Percentiles rank a stretch among this genome's conserved stretches.
phyloP scores from a whole-genome alignment of 1,140 invertebrate genomes.

The Halotydeus destructor region DNA sequence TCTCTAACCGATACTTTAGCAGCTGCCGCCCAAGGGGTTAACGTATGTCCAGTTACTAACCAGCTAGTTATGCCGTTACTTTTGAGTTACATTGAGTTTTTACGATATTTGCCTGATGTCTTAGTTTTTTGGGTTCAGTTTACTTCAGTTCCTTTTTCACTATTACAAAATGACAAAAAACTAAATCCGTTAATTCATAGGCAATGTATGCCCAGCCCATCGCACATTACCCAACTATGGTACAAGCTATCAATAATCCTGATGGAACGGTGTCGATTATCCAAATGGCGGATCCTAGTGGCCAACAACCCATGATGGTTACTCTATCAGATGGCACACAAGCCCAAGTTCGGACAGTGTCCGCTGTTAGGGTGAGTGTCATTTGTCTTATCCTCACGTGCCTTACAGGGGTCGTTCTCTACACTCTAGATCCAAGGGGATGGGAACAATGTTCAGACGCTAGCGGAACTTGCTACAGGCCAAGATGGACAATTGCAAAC shows the following conservation, averaged over 20 bases:
- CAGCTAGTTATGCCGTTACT: conserved; percentile 2
- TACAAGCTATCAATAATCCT: conserved; percentile 86
- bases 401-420: not conserved
- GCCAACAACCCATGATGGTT: conserved; percentile 63
- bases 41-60: conserved; percentile 8
- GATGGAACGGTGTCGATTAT: conserved; percentile 90
- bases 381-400: conserved; percentile 6
- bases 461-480: conserved; percentile 40
- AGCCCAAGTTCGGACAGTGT: conserved; percentile 72
- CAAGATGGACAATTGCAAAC: conserved; percentile 22
- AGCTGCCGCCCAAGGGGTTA: conserved; percentile 12
- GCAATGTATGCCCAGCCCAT: conserved; percentile 18
- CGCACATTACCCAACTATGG: conserved; percentile 47
- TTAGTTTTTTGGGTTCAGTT: no score
- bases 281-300: conserved; percentile 82
- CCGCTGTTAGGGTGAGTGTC: conserved; percentile 38
- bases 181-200: conserved; percentile 7
- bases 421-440: conserved; percentile 18
- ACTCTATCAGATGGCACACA: conserved; percentile 86
- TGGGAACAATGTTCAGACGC: conserved; percentile 37
- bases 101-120: not conserved
- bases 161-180: no score
- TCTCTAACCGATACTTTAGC: conserved; percentile 6
- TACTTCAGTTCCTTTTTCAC: no score
- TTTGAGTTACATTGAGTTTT: conserved; percentile 2